Evolutionary conservation across 2,113 vertebrate genomes (phyloP), one percentile per base, ranked within the genome.

Genomic region (Cebidichthys violaceus): DNA sequence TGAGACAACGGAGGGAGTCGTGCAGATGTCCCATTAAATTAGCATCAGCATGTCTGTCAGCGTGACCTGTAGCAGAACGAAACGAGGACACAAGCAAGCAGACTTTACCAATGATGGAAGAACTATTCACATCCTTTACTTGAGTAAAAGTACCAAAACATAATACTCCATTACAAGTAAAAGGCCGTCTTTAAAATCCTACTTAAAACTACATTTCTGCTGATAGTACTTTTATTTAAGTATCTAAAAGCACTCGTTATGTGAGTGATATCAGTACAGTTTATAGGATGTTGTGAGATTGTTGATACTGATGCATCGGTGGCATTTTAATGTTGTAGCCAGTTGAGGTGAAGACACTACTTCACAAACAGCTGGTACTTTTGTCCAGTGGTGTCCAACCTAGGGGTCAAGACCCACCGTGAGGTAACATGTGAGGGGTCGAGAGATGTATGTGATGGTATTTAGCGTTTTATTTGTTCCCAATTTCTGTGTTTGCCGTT

Each of bases 11-110:
- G 35, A 43, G 55, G 33, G 27, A 71, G 59, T 70, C 29, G 43
- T 41, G 27, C 47, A 77, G 39, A 68, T 77, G 75, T 72, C 59
- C 70, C 79, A 57, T 72, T 81, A 81, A 82, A 81, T 82, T 64
- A 85, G 77, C 54, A 84, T 15, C 57, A 65, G 37, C 35, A 55
- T 20, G 45, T 67, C 39, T 61, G 73, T 62, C 79, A 41, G 70
- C 3, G 1, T 87, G 88, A 89, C 86, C 88, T 90, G 81, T 77
- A 31, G 75, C 43, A 61, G 24, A 57, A 15, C 27, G 22, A 76
- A 90, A 87, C n/a, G 52, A 68, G 87, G 82, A 82, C 81, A 84
- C 47, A 75, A 60, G 78, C 22, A 20, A 55, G 60, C 35, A 39
- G 59, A 18, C 35, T 85, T 59, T 4, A 43, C 6, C 18, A 35